These are phyloP conservation scores for Morpho helenor DNA, from an alignment of 2,888 invertebrate species.

Conservation along the genomic window DNA sequence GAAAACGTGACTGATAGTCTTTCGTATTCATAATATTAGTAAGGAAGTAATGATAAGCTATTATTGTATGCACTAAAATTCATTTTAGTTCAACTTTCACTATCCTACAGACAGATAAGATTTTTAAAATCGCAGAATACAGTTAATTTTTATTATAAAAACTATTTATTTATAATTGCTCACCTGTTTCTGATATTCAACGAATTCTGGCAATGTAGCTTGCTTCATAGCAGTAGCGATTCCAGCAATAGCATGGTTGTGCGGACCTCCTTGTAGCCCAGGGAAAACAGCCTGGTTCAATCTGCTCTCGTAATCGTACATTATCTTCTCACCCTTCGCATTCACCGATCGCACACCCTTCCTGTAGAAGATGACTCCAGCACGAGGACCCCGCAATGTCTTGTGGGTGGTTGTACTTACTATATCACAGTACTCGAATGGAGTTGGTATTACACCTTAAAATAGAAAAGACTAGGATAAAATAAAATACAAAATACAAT, in stretches of 20 bases:
- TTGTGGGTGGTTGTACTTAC: conserved; percentile 98
- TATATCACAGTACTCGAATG: conserved; percentile 94
- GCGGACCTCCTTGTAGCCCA: conserved; percentile 97
- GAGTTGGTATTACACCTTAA: conserved; percentile 88
- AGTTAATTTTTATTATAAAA: too few relatives aligned
- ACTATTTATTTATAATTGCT: background rate
- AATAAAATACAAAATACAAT: too few relatives aligned
- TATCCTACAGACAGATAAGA: too few relatives aligned
- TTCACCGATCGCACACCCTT: conserved; percentile 90
- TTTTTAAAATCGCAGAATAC: too few relatives aligned
- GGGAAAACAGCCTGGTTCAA: conserved; percentile 96
- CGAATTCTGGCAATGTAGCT: conserved; percentile 88
- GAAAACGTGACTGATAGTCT: too few relatives aligned
- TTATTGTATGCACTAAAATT: too few relatives aligned
- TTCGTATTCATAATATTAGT: too few relatives aligned
- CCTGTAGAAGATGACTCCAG: conserved; percentile 95
- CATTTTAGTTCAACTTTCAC: too few relatives aligned
- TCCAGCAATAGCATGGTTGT: conserved; percentile 97
- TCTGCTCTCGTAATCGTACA: conserved; percentile 92
- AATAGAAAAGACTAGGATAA: conserved; percentile 5
- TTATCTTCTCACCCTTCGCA: conserved; percentile 88
- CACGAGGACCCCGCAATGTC: conserved; percentile 92
- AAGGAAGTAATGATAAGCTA: too few relatives aligned
- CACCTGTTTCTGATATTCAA: conserved; percentile 90
- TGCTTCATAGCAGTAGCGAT: conserved; percentile 97